phyloP scores from a whole-genome alignment of 2,888 invertebrate species.

The Dryomyza anilis region DNA sequence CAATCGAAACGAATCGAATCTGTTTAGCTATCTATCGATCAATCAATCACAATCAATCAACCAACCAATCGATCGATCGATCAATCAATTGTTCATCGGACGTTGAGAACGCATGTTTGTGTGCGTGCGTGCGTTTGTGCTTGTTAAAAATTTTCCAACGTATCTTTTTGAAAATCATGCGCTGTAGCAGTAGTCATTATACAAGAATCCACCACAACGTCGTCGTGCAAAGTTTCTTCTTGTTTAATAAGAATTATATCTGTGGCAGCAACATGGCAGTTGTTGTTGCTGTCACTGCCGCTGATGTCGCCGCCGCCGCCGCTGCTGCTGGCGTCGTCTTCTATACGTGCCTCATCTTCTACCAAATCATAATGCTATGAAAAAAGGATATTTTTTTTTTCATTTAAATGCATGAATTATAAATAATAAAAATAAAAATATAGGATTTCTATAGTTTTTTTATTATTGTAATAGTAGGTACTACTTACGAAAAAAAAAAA shows the following conservation, averaged over 20 bases:
- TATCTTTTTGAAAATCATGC: constrained; percentile 21
- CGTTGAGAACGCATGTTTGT: too few relatives aligned
- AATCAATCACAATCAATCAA: constrained; percentile 9
- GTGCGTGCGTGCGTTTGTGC: constrained; percentile 26
- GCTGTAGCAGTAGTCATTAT: background rate
- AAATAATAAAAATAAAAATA: constrained; percentile 17
- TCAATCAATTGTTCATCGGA: too few relatives aligned
- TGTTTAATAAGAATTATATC: too few relatives aligned
- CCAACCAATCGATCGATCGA: constrained; percentile 27
- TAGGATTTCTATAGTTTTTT: background rate
- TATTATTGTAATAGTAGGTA: too few relatives aligned
- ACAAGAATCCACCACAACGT: constrained; percentile 19
- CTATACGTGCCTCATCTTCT: constrained; percentile 51
- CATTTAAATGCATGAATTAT: constrained; percentile 36
- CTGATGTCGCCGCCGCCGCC: constrained; percentile 33
- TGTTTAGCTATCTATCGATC: background rate
- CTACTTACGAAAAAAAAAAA: too few relatives aligned
- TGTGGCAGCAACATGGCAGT: constrained; percentile 10
- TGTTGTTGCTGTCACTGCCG: too few relatives aligned
- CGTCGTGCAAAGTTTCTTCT: constrained; percentile 12
- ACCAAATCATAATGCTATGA: constrained; percentile 53
- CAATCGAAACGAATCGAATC: background rate
- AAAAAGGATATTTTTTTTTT: constrained; percentile 47
- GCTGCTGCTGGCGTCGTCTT: constrained; percentile 34
- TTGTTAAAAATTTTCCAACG: constrained; percentile 33